These are phyloP conservation scores for Hydriomena furcata DNA, from an alignment of 2,888 invertebrate genomes.

Conservation along the genomic window DNA sequence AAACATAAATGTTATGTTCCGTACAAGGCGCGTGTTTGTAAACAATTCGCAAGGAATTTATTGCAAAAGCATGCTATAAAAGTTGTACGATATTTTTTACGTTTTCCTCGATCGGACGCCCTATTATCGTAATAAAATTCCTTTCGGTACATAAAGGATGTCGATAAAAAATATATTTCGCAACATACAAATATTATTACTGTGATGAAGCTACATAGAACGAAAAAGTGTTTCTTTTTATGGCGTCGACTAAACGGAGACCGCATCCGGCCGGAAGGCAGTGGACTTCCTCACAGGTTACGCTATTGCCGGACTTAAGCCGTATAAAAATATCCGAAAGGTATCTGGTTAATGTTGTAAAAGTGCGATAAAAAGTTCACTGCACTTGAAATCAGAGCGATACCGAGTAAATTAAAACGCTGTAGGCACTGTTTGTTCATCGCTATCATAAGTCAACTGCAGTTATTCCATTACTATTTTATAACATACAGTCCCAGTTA, in stretches of 20 bases:
- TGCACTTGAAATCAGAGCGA: conserved; percentile 22
- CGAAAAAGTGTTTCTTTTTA: conserved; percentile 27
- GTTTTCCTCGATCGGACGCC: conserved; percentile 19
- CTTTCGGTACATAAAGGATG: conserved; percentile 9
- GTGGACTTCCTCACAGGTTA: conserved; percentile 42
- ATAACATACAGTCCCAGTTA: conserved; percentile 3
- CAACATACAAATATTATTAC: conserved; percentile 11
- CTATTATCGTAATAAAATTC: conserved; percentile 12
- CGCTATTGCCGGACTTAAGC: conserved; percentile 38
- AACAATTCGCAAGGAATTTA: conserved; percentile 30
- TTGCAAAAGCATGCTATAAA: conserved; percentile 27
- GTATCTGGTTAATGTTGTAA: conserved; percentile 25
- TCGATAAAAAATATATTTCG: conserved; percentile 11
- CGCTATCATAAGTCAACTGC: conserved; percentile 13
- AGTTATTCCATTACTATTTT: conserved; percentile 15
- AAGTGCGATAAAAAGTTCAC: conserved; percentile 28
- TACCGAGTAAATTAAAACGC: conserved; percentile 4
- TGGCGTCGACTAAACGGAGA: conserved; percentile 31
- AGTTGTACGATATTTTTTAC: conserved; percentile 24
- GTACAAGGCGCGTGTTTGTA: conserved; percentile 27
- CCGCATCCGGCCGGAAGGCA: conserved; percentile 48
- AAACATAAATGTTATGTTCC: conserved; percentile 33
- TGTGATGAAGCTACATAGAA: conserved; percentile 17
- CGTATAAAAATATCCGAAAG: conserved; percentile 28
- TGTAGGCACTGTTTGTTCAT: conserved; percentile 8